A percentile compares a stretch with the other conserved stretches of the same genome.
Evolutionary conservation across 2,113 vertebrate species (phyloP).

Genomic region (Pampusana beccarii): DNA sequence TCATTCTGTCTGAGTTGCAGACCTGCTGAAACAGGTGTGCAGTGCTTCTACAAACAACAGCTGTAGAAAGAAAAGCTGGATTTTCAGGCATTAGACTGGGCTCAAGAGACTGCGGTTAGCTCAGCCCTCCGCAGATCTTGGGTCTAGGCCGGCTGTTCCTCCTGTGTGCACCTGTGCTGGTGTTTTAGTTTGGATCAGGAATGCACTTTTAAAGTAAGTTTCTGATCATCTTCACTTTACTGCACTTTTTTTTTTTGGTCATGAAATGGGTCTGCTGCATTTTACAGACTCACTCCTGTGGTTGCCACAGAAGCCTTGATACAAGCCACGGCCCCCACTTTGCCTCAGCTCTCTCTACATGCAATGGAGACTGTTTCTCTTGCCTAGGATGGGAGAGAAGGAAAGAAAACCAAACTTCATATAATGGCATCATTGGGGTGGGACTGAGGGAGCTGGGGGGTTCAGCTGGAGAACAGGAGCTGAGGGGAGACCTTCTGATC

Average conservation of each 20-base stretch:
- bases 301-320: background rate
- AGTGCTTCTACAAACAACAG: no score
- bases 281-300: background rate
- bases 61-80: background rate
- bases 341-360: background rate
- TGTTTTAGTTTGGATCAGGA: background rate
- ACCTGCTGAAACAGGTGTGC: background rate
- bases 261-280: background rate
- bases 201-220: background rate
- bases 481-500: no score
- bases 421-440: background rate
- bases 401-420: background rate
- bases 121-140: background rate
- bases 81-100: background rate
- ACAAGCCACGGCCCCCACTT: background rate
- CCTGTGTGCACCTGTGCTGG: rapidly evolving
- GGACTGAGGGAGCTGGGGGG: background rate
- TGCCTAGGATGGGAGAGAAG: background rate
- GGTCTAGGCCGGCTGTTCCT: background rate
- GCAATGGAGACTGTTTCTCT: background rate
- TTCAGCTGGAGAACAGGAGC: no score
- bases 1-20: background rate
- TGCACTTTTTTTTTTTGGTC: no score
- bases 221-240: background rate
- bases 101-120: background rate